Percentiles rank a stretch among this genome's conserved stretches.
phyloP scores from a whole-genome alignment of 2,113 vertebrate species.

The Crypturellus undulatus region DNA sequence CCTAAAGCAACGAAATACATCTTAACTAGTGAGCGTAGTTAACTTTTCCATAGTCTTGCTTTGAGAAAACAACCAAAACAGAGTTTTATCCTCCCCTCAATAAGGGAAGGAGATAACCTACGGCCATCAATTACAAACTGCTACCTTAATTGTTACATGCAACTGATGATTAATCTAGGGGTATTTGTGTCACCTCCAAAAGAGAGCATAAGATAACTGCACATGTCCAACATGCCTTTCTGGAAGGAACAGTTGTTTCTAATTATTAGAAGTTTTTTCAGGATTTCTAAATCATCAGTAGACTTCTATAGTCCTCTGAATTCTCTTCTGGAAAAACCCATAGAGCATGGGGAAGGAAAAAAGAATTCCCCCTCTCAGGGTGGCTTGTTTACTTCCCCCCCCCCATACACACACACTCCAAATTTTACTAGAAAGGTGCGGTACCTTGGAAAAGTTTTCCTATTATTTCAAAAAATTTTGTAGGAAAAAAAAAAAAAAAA shows the following conservation, averaged over 20 bases:
- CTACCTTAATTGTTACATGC: neutral
- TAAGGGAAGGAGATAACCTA: neutral
- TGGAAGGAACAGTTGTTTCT: neutral
- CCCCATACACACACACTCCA: neutral
- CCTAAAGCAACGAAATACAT: neutral
- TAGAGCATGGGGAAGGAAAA: neutral
- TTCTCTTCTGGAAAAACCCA: neutral
- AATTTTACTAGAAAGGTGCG: neutral
- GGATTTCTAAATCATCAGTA: neutral
- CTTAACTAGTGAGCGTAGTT: neutral
- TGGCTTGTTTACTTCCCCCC: neutral
- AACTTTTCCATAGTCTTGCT: neutral
- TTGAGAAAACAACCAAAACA: neutral
- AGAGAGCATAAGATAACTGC: neutral
- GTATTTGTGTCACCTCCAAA: neutral
- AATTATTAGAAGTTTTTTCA: neutral
- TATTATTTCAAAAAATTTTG: neutral
- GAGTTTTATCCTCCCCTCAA: neutral
- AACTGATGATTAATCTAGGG: neutral
- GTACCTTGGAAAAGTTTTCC: neutral
- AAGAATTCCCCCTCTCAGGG: neutral
- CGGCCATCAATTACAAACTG: neutral
- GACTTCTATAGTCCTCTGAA: neutral
- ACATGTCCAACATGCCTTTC: neutral
- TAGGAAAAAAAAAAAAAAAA: neutral